Evolutionary conservation across 2,797 vertebrate genomes (phyloP), one percentile per base, ranked within the genome.

Genomic region (Acipenser transmontanus): DNA sequence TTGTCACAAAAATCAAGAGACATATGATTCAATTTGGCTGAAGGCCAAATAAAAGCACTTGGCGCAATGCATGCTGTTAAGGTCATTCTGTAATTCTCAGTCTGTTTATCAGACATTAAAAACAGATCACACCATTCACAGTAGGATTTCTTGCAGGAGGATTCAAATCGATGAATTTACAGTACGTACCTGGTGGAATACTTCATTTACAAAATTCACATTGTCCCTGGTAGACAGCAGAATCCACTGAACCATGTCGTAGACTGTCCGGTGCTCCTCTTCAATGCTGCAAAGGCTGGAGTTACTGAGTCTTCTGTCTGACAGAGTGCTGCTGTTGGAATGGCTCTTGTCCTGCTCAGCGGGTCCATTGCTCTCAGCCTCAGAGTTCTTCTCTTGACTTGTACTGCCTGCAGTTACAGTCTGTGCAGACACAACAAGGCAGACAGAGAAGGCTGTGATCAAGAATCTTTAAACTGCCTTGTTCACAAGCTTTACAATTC

Each of bases 151-250:
- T 34, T 34, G 34, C 4, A 34, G 34, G 34, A 1, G 34, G 34
- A 34, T 34, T 34, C 34, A 34, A 34, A 34, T 34, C 6, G 7
- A 34, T 34, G 4, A 34, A 34, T 34, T 34, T 34, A 34, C 34
- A 61, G 8, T 14, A 73, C 76, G 73, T 61, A 98, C 97, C 91
- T 99, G 97, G 57, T 93, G 93, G 85, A 99, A 99, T 74, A 99
- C 93, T 84, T 99, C 97, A 6, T 97, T 96, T 78, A 99, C 94
- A n/a, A 99, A 99, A 80, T 98, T 99, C 70, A 99, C 85, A 10
- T 99, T 98, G 71, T 97, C 97, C 0, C 96, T 85, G 0, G 95
- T 98, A 71, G 97, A 99, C 20, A 98, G 77, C 20, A 99, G 89
- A 74, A 98, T 96, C 72, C 82, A 84, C 64, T 97, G 95, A 74